These are phyloP conservation scores for Pelusios castaneus DNA, from an alignment of 2,113 vertebrate species.

Conservation along the genomic window DNA sequence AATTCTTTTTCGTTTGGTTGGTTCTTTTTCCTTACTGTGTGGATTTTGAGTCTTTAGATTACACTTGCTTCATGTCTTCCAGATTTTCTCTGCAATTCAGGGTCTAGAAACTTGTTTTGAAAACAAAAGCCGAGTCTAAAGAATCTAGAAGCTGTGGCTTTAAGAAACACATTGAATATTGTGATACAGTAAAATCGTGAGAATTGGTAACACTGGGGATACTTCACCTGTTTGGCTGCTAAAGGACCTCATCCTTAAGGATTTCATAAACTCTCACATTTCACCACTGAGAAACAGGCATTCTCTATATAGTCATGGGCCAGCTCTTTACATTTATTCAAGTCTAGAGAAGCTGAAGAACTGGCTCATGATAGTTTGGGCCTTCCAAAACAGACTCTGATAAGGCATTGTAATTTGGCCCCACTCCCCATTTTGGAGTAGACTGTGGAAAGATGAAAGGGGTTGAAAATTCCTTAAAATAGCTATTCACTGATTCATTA, in stretches of 20 bases:
- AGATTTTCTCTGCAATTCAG: neutral
- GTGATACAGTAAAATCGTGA: neutral
- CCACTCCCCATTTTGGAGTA: neutral
- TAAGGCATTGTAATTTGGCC: neutral
- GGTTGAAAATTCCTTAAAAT: neutral
- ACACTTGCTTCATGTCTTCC: neutral
- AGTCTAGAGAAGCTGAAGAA: neutral
- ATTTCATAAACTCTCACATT: neutral
- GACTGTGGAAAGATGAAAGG: neutral
- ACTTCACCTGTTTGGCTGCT: neutral
- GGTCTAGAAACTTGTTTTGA: neutral
- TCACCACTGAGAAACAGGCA: neutral
- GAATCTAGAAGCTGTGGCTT: too few species aligned
- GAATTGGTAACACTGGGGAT: neutral
- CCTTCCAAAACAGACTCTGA: neutral
- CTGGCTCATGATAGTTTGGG: neutral
- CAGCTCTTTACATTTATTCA: neutral
- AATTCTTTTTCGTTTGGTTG: fast-evolving
- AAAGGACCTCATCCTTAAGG: neutral
- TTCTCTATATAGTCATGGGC: neutral
- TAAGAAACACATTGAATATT: neutral
- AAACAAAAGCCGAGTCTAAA: too few species aligned
- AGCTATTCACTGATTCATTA: neutral
- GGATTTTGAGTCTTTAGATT: neutral
- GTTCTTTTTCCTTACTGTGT: neutral